These are phyloP conservation scores for Ophiodon elongatus DNA, from an alignment of 2,113 vertebrate genomes.

Conservation along the genomic window DNA sequence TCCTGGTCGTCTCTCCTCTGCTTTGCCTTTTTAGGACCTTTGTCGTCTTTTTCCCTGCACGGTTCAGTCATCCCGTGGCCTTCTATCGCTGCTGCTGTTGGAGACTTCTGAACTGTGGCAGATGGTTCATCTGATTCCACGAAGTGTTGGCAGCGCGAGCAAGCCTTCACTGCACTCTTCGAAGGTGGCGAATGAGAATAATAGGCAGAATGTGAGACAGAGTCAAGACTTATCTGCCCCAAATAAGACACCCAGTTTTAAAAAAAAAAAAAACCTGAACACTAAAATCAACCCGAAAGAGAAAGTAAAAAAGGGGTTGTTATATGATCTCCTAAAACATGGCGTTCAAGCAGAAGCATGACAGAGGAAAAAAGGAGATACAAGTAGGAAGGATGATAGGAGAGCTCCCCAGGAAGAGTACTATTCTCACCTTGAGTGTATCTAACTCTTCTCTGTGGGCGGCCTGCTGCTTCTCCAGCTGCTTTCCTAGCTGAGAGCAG, in stretches of 20 bases:
- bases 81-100: not conserved
- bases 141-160: slow-evolving; percentile 87
- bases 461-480: slow-evolving; percentile 90
- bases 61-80: not conserved
- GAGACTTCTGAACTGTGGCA: slow-evolving; percentile 41
- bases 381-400: slow-evolving; percentile 10
- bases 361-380: not conserved
- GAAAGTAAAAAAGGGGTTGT: not conserved
- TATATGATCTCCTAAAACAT: not conserved
- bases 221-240: not conserved
- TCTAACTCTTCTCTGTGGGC: slow-evolving; percentile 90
- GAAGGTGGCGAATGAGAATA: not conserved
- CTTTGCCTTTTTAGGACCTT: not conserved
- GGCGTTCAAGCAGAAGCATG: not conserved
- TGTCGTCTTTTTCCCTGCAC: not conserved
- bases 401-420: not conserved
- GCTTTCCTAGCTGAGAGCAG: slow-evolving; percentile 92
- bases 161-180: slow-evolving; percentile 88
- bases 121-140: slow-evolving; percentile 81
- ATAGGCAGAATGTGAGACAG: not conserved
- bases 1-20: slow-evolving; percentile 75
- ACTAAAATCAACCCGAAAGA: not conserved
- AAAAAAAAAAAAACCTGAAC: not conserved
- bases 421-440: slow-evolving; percentile 86
- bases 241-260: not conserved